These are phyloP conservation scores for Archips crataeganus DNA, from an alignment of 2,888 invertebrate genomes.

Conservation along the genomic window DNA sequence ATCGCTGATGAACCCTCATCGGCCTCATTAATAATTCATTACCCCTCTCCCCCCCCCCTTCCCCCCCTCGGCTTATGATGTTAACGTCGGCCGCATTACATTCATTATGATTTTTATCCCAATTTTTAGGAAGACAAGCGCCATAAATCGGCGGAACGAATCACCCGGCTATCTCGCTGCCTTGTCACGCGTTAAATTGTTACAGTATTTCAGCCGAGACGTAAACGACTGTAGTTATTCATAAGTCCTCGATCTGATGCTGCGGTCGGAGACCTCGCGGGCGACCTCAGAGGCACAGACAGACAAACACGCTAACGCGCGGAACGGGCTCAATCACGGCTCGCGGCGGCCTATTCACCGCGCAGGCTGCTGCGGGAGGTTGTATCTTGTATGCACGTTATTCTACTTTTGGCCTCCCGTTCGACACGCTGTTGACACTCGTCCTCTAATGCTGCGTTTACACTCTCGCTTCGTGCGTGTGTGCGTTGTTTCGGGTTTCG, in stretches of 20 bases:
- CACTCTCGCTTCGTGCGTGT: too few relatives aligned
- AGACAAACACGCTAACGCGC: conserved; percentile 13
- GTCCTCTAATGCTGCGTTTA: too few relatives aligned
- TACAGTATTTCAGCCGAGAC: not conserved
- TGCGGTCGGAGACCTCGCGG: conserved; percentile 3
- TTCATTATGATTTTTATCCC: conserved; percentile 34
- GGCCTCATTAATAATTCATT: conserved; percentile 31
- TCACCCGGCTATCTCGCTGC: not conserved
- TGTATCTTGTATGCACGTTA: not conserved
- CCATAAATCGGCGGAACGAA: not conserved
- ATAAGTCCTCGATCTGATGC: conserved; percentile 10
- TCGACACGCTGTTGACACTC: conserved; percentile 1
- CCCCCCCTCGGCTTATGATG: conserved; percentile 12
- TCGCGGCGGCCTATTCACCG: not conserved
- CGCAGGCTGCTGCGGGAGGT: not conserved
- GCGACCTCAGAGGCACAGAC: not conserved
- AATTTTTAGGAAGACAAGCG: not conserved
- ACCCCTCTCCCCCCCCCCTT: not conserved
- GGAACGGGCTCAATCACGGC: not conserved
- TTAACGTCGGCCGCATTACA: conserved; percentile 23
- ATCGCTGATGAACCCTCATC: conserved; percentile 26
- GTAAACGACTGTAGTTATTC: not conserved
- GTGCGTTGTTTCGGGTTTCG: too few relatives aligned
- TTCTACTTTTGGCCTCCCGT: not conserved
- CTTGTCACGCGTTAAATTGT: not conserved